These are phyloP conservation scores for Xylota sylvarum DNA, from an alignment of 2,888 invertebrate genomes.

Conservation along the genomic window DNA sequence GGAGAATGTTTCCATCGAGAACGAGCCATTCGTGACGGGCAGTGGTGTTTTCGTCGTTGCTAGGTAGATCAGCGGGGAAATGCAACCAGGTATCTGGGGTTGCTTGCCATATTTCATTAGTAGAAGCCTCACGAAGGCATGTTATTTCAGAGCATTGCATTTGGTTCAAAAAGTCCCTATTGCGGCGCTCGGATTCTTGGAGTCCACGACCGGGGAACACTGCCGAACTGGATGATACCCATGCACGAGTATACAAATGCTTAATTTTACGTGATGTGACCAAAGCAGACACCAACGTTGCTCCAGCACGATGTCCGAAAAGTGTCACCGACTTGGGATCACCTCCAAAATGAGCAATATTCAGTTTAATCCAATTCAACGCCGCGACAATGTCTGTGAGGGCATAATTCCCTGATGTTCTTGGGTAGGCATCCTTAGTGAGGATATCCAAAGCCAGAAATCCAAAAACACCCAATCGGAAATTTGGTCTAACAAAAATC, in stretches of 20 bases:
- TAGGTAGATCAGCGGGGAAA: constrained; percentile 86
- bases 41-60: constrained; percentile 86
- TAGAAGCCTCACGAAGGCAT: constrained; percentile 86
- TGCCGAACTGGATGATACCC: constrained; percentile 92
- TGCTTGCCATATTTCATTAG: constrained; percentile 87
- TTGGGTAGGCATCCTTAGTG: constrained; percentile 89
- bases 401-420: constrained; percentile 94
- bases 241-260: constrained; percentile 90
- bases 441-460: constrained; percentile 91
- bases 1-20: constrained; percentile 89
- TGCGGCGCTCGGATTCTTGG: constrained; percentile 87
- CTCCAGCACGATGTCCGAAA: constrained; percentile 94
- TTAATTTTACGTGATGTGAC: constrained; percentile 87
- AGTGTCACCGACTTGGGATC: constrained; percentile 91
- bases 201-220: constrained; percentile 89
- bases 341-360: constrained; percentile 94
- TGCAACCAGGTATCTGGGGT: constrained; percentile 91
- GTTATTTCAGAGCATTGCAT: constrained; percentile 87
- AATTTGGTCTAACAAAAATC: constrained; percentile 94
- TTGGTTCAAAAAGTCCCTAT: constrained; percentile 87
- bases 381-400: constrained; percentile 92
- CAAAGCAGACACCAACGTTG: constrained; percentile 92
- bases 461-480: constrained; percentile 92
- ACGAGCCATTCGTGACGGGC: constrained; percentile 91
- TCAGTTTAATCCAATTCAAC: constrained; percentile 92